Percentiles rank a stretch among this genome's conserved stretches.
phyloP scores from a whole-genome alignment of 2,888 invertebrate species.

The Hecatera dysodea region DNA sequence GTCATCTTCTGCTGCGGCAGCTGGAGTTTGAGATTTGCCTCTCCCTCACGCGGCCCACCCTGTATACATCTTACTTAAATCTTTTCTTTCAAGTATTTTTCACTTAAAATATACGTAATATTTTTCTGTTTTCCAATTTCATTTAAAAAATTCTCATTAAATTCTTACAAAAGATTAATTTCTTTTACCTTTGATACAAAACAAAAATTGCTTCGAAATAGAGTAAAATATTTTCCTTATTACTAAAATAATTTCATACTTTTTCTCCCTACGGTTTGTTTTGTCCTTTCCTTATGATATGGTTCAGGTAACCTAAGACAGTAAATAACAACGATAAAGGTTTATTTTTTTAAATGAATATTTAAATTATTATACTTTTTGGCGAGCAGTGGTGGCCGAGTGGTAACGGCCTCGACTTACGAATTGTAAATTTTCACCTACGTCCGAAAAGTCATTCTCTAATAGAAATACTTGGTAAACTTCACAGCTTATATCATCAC shows the following conservation, averaged over 20 bases:
- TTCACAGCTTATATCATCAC: too few relatives aligned
- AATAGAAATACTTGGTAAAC: too few relatives aligned
- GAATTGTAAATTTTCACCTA: too few relatives aligned
- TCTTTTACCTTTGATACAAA: conserved; percentile 4
- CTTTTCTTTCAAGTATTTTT: not conserved
- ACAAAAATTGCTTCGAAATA: conserved; percentile 8
- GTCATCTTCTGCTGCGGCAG: too few relatives aligned
- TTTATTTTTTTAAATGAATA: too few relatives aligned
- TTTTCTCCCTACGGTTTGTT: not conserved
- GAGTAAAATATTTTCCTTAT: conserved; percentile 10
- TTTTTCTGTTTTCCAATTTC: not conserved
- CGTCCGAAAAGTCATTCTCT: too few relatives aligned
- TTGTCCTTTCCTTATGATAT: not conserved
- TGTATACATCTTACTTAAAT: too few relatives aligned
- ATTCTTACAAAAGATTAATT: conserved; percentile 10
- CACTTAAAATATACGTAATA: not conserved
- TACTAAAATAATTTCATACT: not conserved
- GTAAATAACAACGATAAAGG: not conserved
- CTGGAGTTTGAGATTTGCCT: too few relatives aligned
- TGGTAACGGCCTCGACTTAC: too few relatives aligned
- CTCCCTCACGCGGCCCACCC: too few relatives aligned
- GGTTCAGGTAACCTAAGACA: not conserved
- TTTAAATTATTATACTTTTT: too few relatives aligned
- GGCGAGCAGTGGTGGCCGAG: too few relatives aligned
- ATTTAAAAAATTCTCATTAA: conserved; percentile 2